Evolutionary conservation across 2,113 vertebrate species (phyloP).

Genomic region (Pogonocichla stellata): DNA sequence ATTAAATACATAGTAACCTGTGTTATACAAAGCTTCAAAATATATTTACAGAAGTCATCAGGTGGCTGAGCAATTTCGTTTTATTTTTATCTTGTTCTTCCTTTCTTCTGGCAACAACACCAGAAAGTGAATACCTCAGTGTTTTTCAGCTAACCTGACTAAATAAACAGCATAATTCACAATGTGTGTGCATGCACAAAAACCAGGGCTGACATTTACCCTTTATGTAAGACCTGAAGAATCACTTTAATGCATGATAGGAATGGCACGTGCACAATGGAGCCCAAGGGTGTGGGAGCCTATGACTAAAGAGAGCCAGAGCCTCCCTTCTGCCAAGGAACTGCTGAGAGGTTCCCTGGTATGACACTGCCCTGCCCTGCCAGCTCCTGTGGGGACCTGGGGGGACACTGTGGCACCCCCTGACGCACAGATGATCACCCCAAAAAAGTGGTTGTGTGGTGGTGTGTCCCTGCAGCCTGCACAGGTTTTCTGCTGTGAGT

Average conservation of each 20-base stretch:
- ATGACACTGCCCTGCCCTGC: neutral
- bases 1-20: conserved; percentile 32
- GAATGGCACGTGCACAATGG: conserved; percentile 38
- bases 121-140: neutral
- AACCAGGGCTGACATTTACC: neutral
- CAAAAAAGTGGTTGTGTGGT: accelerated
- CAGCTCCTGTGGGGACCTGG: neutral
- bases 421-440: accelerated
- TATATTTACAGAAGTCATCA: neutral
- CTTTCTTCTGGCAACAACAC: neutral
- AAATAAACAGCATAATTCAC: conserved; percentile 28
- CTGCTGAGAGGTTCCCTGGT: neutral
- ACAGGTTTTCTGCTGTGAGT: accelerated
- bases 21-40: neutral
- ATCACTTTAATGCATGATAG: conserved; percentile 16
- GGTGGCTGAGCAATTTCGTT: neutral
- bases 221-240: conserved; percentile 53
- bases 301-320: conserved; percentile 30
- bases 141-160: conserved; percentile 3
- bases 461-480: neutral
- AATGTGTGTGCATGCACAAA: neutral
- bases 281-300: conserved; percentile 23
- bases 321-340: neutral
- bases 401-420: accelerated
- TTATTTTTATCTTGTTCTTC: conserved; percentile 26